Base-by-base conservation (phyloP, 2,113 vertebrate species). In the Alosa alosa region DNA sequence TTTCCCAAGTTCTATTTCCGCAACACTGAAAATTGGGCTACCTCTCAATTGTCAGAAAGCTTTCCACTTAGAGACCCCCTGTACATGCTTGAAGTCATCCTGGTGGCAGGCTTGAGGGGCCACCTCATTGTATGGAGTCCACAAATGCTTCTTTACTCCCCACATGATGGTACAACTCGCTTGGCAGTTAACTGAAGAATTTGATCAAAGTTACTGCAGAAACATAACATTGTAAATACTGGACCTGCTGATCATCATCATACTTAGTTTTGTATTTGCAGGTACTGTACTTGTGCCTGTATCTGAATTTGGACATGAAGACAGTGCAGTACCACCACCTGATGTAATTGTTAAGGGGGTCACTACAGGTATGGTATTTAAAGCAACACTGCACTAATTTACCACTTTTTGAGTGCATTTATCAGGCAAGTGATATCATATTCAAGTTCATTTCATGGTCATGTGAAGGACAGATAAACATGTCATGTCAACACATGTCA, bases 71-170 rank as follows among this genome's bases (percentile, higher is more conserved):
- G 6, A 25, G 82, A 84, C 41, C 47, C 45, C 4, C 60, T 84
- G 82, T 46, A 2, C 18, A 5, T 22, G 17, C 44, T 86, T 45
- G 5, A 18, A 5, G 75, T 82, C 6, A 22, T 89, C n/a, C 82
- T 86, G 47, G 82, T 25, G 1, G 45, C 55, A n/a, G 86, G 82
- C 46, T 46, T 84, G 39, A 44, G 52, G 44, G 86, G 88, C 6
- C 82, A 82, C 47, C n/a, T 87, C 25, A 46, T 88, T 13, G 39
- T 84, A 44, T 88, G 88, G 78, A 46, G 84, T 17, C 78, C 84
- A 2, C 46, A 55, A 39, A 84, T 83, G 75, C 46, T 89, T 82
- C 82, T 87, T 9, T 87, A 84, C 82, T 89, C 88, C 0, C 86
- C 86, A 49, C 86, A 86, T 75, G 31, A 86, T 52, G 78, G 84